Percentiles rank a stretch among this genome's conserved stretches.
phyloP scores from a whole-genome alignment of 2,113 vertebrate species.

The Atrichornis clamosus region DNA sequence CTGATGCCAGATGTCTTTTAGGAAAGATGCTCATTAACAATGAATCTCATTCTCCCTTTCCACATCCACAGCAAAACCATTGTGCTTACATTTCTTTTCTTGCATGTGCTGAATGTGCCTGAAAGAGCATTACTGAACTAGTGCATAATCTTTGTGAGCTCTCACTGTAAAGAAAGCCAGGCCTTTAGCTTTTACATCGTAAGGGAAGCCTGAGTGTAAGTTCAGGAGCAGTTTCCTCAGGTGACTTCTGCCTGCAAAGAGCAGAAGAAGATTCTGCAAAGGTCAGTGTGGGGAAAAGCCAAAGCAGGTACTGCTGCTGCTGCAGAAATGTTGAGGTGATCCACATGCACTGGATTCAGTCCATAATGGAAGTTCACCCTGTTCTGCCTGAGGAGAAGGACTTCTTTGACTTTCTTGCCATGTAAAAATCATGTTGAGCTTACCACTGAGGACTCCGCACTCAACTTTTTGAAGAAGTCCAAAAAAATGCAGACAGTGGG shows the following conservation, averaged over 20 bases:
- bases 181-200: neutral
- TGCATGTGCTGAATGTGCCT: neutral
- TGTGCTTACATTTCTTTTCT: neutral
- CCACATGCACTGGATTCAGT: rapidly evolving
- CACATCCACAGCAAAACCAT: neutral
- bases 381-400: neutral
- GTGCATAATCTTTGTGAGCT: neutral
- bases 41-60: neutral
- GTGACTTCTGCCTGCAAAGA: neutral
- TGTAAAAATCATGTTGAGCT: neutral
- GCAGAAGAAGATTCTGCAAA: neutral
- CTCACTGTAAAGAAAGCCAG: neutral
- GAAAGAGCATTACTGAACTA: neutral
- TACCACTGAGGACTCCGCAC: neutral
- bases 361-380: neutral
- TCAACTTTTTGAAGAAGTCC: neutral
- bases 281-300: neutral
- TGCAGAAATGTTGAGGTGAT: neutral
- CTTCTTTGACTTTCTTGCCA: neutral
- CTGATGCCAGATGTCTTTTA: neutral
- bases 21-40: neutral
- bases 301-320: neutral
- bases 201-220: neutral
- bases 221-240: neutral
- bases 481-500: neutral